Evolutionary conservation across 1,140 invertebrate species (phyloP).

Genomic region (Drosophila mayri): DNA sequence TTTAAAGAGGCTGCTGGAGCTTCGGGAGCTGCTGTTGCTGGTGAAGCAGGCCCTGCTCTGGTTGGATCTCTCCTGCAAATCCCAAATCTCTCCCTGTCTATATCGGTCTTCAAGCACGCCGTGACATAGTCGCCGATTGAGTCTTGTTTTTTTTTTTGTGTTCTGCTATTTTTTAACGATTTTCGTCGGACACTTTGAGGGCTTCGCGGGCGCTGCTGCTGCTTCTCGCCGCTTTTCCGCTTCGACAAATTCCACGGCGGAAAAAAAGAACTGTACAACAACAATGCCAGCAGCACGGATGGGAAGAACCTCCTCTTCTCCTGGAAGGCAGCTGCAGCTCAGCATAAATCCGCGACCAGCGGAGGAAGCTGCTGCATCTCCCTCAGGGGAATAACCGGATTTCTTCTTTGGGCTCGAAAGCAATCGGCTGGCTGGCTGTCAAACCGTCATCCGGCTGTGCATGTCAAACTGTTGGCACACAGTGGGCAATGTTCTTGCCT

Average conservation of each 20-base stretch:
- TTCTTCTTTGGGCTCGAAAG: not conserved
- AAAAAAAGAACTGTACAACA: conserved; percentile 42
- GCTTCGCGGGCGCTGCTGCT: conserved; percentile 56
- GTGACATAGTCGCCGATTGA: conserved; percentile 67
- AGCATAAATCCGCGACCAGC: conserved; percentile 15
- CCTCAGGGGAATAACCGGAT: conserved; percentile 1
- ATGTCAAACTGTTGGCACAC: conserved; percentile 54
- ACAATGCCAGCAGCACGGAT: conserved; percentile 13
- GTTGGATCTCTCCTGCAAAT: not conserved
- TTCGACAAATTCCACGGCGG: conserved; percentile 42
- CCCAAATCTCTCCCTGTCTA: conserved; percentile 15
- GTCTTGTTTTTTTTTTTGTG: not conserved
- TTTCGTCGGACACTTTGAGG: conserved; percentile 67
- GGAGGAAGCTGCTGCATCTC: conserved; percentile 41
- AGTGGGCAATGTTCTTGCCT: conserved; percentile 46
- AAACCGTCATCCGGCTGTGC: conserved; percentile 20
- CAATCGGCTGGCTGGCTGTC: not conserved
- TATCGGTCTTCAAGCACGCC: conserved; percentile 42
- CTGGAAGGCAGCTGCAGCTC: conserved; percentile 15
- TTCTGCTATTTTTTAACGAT: conserved; percentile 75
- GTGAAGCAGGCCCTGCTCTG: not conserved
- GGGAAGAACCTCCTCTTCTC: conserved; percentile 5
- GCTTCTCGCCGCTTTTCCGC: conserved; percentile 37
- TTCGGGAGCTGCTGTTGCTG: not conserved
- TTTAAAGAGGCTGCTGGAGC: not conserved